phyloP scores from a whole-genome alignment of 2,797 vertebrate genomes.

The Limosa lapponica region DNA sequence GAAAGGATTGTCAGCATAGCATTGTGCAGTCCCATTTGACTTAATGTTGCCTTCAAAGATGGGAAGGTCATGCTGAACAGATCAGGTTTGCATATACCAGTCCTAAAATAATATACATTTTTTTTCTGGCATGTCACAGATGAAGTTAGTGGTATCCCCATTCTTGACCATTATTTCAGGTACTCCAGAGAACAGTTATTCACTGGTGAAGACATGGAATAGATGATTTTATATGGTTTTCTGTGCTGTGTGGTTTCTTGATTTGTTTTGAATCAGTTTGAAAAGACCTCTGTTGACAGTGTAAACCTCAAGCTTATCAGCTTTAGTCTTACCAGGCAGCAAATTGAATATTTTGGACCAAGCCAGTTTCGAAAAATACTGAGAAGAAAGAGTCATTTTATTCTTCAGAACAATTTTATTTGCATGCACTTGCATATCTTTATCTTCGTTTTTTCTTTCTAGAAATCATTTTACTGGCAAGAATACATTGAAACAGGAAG shows the following conservation, averaged over 20 bases:
- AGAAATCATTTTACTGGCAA: background rate
- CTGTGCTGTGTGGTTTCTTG: background rate
- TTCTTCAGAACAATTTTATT: background rate
- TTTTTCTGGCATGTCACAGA: background rate
- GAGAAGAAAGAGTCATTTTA: background rate
- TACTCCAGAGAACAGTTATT: background rate
- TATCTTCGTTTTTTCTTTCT: background rate
- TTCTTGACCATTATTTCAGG: background rate
- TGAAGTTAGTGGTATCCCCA: background rate
- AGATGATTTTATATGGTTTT: background rate
- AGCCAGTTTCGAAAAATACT: background rate
- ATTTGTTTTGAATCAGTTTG: background rate
- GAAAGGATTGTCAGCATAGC: background rate
- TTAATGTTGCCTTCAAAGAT: background rate
- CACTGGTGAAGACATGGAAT: background rate
- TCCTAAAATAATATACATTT: background rate
- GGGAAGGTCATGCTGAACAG: background rate
- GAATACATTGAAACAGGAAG: background rate
- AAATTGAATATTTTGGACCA: background rate
- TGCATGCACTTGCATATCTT: background rate
- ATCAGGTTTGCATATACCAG: background rate
- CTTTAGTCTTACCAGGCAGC: background rate
- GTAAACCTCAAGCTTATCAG: background rate
- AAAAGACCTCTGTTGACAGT: background rate
- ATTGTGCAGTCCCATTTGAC: background rate